phyloP scores from a whole-genome alignment of 2,113 vertebrate species.

The Pandion haliaetus region DNA sequence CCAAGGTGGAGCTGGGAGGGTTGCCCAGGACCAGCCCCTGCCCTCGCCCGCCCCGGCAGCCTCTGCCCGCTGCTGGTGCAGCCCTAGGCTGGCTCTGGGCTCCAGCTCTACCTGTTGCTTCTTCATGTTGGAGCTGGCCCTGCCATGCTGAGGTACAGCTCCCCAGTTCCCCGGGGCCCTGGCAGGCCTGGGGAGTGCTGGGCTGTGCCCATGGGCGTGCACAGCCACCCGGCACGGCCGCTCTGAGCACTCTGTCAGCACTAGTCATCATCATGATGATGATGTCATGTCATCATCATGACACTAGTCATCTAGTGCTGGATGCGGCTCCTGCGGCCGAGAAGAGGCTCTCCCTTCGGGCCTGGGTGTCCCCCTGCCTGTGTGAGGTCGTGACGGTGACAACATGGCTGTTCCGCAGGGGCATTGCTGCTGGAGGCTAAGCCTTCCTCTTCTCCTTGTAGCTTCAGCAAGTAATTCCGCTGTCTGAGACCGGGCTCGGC shows the following conservation, averaged over 20 bases:
- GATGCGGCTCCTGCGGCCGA: rapidly evolving
- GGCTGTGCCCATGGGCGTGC: rapidly evolving
- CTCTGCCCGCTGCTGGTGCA: rapidly evolving
- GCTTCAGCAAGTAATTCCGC: rapidly evolving
- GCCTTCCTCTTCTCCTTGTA: rapidly evolving
- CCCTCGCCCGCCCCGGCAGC: not conserved
- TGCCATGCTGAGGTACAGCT: not conserved
- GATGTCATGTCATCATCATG: too few relatives aligned
- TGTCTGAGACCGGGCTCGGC: rapidly evolving
- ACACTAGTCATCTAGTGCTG: too few relatives aligned
- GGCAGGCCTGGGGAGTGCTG: rapidly evolving
- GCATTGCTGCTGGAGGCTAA: not conserved
- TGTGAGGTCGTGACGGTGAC: rapidly evolving
- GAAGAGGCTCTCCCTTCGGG: rapidly evolving
- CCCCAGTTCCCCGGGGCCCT: rapidly evolving
- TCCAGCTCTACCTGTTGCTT: not conserved
- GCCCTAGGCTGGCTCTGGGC: not conserved
- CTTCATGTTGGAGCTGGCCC: rapidly evolving
- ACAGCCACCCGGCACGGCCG: rapidly evolving
- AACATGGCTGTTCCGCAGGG: rapidly evolving
- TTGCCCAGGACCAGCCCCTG: not conserved
- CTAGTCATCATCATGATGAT: too few relatives aligned
- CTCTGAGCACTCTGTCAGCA: too few relatives aligned
- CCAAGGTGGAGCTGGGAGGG: not conserved
- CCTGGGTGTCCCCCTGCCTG: not conserved